Conservation (phyloP, 2,797 vertebrate genomes). For the Galago senegalensis region DNA sequence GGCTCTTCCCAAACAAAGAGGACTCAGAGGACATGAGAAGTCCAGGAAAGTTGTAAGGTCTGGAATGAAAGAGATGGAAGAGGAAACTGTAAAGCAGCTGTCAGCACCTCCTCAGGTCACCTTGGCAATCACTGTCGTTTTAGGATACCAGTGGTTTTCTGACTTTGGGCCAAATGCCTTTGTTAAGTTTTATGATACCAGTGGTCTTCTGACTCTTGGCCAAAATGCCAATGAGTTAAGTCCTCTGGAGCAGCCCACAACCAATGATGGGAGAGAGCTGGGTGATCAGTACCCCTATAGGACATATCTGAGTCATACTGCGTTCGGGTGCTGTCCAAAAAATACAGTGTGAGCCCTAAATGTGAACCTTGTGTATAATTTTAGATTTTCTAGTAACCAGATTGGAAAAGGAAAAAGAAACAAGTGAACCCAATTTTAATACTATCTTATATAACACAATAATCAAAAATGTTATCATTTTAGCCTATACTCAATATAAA, state of each 20-base stretch:
- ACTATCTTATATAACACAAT: not conserved
- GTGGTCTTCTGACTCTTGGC: not conserved
- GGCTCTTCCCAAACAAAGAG: not conserved
- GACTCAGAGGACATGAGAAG: not conserved
- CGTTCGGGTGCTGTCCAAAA: not conserved
- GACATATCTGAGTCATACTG: not conserved
- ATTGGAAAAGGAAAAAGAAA: not conserved
- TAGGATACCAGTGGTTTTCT: not conserved
- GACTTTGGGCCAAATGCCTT: not conserved
- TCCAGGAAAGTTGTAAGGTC: not conserved
- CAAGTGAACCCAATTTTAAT: conserved; percentile 28
- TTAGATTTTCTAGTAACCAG: not conserved
- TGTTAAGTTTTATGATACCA: not conserved
- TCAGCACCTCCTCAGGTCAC: not conserved
- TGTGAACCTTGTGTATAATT: not conserved
- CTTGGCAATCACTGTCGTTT: not conserved
- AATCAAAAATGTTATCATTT: not conserved
- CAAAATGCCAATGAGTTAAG: not conserved
- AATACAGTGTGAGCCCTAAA: not conserved
- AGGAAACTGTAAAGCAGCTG: not conserved
- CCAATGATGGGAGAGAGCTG: not conserved
- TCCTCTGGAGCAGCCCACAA: not conserved
- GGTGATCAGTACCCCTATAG: not conserved
- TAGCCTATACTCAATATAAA: conserved; percentile 9
- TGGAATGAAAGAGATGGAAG: not conserved